Conservation (phyloP, 2,888 invertebrate species). For the Eudasyphora cyanicolor region DNA sequence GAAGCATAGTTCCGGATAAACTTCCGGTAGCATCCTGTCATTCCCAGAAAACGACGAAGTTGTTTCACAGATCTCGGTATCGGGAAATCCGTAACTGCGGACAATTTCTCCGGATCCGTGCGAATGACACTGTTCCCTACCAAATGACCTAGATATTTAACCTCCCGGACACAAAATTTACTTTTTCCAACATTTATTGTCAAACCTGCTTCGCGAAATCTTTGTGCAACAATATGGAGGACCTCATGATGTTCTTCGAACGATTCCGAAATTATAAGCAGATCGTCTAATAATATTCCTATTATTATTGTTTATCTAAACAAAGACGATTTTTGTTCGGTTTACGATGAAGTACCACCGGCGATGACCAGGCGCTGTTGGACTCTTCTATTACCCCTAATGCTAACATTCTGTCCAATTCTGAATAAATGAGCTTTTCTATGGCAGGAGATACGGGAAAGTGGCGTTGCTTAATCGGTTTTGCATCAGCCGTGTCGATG, state of each 20-base stretch:
- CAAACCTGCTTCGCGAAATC: conserved; percentile 39
- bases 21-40: conserved; percentile 60
- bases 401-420: too few species aligned
- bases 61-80: too few species aligned
- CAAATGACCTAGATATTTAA: conserved; percentile 57
- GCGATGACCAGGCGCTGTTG: too few species aligned
- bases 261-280: background rate
- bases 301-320: too few species aligned
- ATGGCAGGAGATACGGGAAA: background rate
- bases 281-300: background rate
- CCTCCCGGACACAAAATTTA: conserved; percentile 50
- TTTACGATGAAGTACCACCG: background rate
- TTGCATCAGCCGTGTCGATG: background rate
- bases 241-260: background rate
- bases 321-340: too few species aligned
- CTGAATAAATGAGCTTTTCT: background rate
- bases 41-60: conserved; percentile 55
- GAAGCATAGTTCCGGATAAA: conserved; percentile 39
- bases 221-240: background rate
- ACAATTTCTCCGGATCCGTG: conserved; percentile 56
- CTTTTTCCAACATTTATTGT: conserved; percentile 55
- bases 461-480: background rate
- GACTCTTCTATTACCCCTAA: background rate
- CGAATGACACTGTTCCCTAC: conserved; percentile 58
- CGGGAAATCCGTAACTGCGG: conserved; percentile 50